phyloP scores from a whole-genome alignment of 2,113 vertebrate genomes.

The Lamprotornis superbus region DNA sequence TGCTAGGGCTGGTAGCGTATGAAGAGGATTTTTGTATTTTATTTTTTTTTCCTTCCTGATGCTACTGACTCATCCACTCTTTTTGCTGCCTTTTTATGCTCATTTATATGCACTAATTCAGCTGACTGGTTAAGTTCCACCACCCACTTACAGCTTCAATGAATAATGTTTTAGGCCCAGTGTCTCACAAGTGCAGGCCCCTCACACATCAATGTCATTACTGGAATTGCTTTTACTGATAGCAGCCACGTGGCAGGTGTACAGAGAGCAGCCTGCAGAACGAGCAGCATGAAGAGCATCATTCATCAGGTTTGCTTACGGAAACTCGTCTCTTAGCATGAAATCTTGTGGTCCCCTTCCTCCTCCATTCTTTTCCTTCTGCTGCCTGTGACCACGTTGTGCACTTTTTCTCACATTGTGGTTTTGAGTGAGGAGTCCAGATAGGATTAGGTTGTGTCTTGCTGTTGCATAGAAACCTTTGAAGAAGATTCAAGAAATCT shows the following conservation, averaged over 20 bases:
- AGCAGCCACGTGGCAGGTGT: constrained; percentile 7
- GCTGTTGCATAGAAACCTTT: neutral
- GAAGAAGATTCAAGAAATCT: neutral
- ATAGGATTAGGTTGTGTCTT: neutral
- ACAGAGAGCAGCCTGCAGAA: constrained; percentile 6
- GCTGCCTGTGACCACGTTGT: rapidly evolving
- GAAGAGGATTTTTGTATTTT: neutral
- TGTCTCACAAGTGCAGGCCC: constrained; percentile 32
- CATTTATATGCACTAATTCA: constrained; percentile 23
- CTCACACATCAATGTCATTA: constrained; percentile 44
- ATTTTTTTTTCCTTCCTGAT: neutral
- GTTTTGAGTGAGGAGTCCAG: neutral
- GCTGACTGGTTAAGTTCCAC: constrained; percentile 22
- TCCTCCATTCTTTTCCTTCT: neutral
- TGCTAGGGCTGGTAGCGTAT: neutral
- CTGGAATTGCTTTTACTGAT: constrained; percentile 40
- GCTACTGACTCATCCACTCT: neutral
- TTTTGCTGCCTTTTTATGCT: neutral
- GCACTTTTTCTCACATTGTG: neutral
- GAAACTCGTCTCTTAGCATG: neutral
- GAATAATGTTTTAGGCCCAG: neutral
- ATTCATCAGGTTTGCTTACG: constrained; percentile 5
- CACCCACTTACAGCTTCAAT: constrained; percentile 20
- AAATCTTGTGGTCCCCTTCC: neutral
- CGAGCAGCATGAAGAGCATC: neutral